A percentile compares a stretch with the other conserved stretches of the same genome.
phyloP scores from a whole-genome alignment of 2,888 invertebrate genomes.

The Cryptocephalus moraei region DNA sequence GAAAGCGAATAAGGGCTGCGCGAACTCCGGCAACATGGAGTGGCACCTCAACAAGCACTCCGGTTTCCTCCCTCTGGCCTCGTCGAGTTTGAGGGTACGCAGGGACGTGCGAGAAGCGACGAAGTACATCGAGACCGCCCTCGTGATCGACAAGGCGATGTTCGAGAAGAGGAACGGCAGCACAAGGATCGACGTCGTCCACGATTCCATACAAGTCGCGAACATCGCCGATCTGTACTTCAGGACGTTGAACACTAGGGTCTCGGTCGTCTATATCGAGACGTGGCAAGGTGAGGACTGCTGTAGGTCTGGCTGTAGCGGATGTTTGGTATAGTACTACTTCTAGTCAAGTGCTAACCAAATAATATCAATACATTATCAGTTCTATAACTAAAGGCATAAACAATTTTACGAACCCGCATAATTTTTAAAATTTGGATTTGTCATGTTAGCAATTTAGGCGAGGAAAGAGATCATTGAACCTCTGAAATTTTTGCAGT shows the following conservation, averaged over 20 bases:
- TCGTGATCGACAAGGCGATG: constrained; percentile 95
- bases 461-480: neutral
- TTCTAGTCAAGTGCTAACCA: too few relatives aligned
- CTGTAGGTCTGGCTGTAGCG: too few relatives aligned
- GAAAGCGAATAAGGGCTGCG: constrained; percentile 85
- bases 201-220: constrained; percentile 93
- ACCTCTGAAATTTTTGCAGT: too few relatives aligned
- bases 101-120: constrained; percentile 82
- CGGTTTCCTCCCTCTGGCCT: constrained; percentile 33
- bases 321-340: too few relatives aligned
- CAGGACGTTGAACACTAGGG: constrained; percentile 84
- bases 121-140: constrained; percentile 92
- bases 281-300: constrained; percentile 71
- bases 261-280: constrained; percentile 93
- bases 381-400: too few relatives aligned
- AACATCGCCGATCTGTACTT: constrained; percentile 87
- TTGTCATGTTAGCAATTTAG: neutral
- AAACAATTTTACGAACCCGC: too few relatives aligned
- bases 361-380: too few relatives aligned
- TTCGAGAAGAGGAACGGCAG: constrained; percentile 87
- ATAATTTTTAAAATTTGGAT: neutral
- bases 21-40: constrained; percentile 67
- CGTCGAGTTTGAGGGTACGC: constrained; percentile 17
- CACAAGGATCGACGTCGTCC: constrained; percentile 57
- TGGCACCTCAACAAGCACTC: constrained; percentile 48